Evolutionary conservation across 2,113 vertebrate genomes (phyloP).

Genomic region (Ceyx margarethae): DNA sequence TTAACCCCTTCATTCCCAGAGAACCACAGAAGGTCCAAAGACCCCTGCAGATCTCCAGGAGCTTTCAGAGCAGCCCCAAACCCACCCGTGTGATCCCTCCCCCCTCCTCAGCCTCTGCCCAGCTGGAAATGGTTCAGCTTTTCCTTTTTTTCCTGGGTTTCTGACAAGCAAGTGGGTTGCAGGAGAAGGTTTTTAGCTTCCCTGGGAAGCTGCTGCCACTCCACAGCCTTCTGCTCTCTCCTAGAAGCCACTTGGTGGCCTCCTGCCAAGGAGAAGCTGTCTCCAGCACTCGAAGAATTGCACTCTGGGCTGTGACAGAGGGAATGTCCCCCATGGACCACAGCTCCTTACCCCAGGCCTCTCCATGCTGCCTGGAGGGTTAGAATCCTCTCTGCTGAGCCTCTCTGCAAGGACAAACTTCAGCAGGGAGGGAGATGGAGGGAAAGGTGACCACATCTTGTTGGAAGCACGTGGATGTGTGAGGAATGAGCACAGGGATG

Average conservation of each 20-base stretch:
- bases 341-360: neutral
- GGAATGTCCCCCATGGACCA: neutral
- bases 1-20: too few species aligned
- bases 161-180: neutral
- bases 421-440: neutral
- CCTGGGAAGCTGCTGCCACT: neutral
- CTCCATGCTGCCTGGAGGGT: neutral
- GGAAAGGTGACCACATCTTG: neutral
- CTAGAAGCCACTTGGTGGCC: neutral
- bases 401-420: neutral
- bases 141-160: neutral
- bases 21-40: neutral
- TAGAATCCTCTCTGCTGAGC: neutral
- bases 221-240: neutral
- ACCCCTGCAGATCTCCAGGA: neutral
- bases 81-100: neutral
- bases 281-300: conserved; percentile 40
- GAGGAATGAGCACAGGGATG: neutral
- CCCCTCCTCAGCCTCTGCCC: neutral
- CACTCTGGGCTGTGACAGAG: neutral
- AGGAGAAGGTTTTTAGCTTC: neutral
- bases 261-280: conserved; percentile 11
- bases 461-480: fast-evolving
- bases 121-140: neutral
- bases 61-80: neutral